Conservation (phyloP, 2,888 invertebrate genomes). For the Pyrocoelia pectoralis region DNA sequence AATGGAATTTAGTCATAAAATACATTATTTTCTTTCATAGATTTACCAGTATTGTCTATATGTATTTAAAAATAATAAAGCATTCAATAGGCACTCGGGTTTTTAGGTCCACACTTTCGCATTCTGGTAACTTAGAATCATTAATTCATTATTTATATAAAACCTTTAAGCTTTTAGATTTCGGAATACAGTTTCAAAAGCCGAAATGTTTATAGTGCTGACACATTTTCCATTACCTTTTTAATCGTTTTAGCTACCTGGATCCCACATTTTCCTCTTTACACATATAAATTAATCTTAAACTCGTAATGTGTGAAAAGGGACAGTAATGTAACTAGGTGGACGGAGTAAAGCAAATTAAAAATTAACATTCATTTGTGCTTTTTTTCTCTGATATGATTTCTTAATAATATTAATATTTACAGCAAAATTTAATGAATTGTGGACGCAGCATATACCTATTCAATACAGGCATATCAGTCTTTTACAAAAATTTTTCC, state of each 20-base stretch:
- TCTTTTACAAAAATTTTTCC: slow-evolving; percentile 30
- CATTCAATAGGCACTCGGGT: slow-evolving; percentile 47
- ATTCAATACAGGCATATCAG: slow-evolving; percentile 34
- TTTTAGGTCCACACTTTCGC: slow-evolving; percentile 42
- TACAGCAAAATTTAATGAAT: background rate
- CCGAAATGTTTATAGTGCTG: background rate
- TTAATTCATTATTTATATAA: no score
- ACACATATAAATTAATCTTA: slow-evolving; percentile 9
- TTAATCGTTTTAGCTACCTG: slow-evolving; percentile 7
- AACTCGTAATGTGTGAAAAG: slow-evolving; percentile 15
- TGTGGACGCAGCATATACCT: slow-evolving; percentile 6
- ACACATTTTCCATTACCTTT: background rate
- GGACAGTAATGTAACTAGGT: slow-evolving; percentile 23
- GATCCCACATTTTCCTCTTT: background rate
- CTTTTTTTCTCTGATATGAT: slow-evolving; percentile 25
- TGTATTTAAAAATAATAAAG: slow-evolving; percentile 43
- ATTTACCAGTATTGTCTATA: slow-evolving; percentile 41
- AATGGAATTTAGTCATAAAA: slow-evolving; percentile 19
- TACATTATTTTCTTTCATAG: slow-evolving; percentile 28
- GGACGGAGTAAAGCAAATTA: slow-evolving; percentile 33
- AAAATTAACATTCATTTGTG: slow-evolving; percentile 26
- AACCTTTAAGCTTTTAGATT: no score
- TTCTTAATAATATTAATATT: background rate
- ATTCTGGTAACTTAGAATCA: no score
- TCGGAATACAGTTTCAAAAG: background rate